Base-by-base conservation (phyloP, 1,140 invertebrate genomes). In the Luehdorfia chinensis region DNA sequence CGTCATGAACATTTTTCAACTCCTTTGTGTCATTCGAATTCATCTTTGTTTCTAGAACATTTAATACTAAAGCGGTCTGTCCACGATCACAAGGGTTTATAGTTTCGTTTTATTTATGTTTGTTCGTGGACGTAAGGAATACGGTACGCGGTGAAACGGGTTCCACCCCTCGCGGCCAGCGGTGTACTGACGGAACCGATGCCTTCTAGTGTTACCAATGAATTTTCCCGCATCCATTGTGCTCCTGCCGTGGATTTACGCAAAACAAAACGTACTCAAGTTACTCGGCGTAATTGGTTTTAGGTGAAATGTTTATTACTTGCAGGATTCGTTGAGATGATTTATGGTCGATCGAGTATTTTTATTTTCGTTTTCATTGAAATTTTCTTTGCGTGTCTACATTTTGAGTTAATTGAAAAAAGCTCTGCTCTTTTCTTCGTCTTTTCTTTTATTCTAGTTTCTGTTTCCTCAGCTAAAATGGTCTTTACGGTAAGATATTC, bases 141-240 rank as follows among this genome's bases (percentile, higher is more conserved):
- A 23, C 23, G 37, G 6, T 12, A n/a, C 12, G 0, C 1, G 8
- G 4, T n/a, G 7, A 30, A 8, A 43, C 39, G 39, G 16, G 16
- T 16, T 14, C 14, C 14, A 8, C 4, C 2, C n/a, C 11, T 7
- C 39, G 39, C 39, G 39, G 15, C 6, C n/a, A n/a, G 39, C 25
- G 14, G n/a, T 28, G 14, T 43, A 34, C 33, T 34, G 33, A 34
- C 4, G 15, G 15, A 2, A 8, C 14, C 31, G 31, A 12, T 27
- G 14, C 37, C 11, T n/a, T 19, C 21, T 28, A 18, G 39, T 27
- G 39, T 43, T 43, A 14, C 39, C 39, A 25, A 14, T 9, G 8
- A 21, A 21, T 37, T 12, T 37, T 4, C 18, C 34, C 18, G 32
- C 32, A 19, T 21, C 18, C n/a, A 34, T 34, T 34, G 32, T 34